Evolutionary conservation across 2,888 invertebrate species (phyloP).

Genomic region (Pediacus dermestoides): DNA sequence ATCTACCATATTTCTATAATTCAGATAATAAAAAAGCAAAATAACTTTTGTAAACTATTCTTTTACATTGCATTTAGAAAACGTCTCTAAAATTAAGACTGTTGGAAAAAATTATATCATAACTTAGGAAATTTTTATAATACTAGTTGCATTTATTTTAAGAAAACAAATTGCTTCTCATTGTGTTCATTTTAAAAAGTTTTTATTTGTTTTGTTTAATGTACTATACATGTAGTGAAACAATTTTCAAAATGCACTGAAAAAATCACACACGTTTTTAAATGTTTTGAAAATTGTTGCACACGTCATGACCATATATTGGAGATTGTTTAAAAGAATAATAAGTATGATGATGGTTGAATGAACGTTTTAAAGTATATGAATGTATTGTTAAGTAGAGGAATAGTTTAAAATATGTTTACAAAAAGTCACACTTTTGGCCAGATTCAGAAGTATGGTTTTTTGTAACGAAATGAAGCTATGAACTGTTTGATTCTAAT

Average conservation of each 20-base stretch:
- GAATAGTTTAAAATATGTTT: conserved; percentile 35
- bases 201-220: conserved; percentile 30
- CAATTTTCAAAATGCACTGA: too few species aligned
- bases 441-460: conserved; percentile 9
- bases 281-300: neutral
- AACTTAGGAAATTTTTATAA: conserved; percentile 36
- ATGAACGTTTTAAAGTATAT: conserved; percentile 29
- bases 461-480: conserved; percentile 1
- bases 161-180: conserved; percentile 12
- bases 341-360: conserved; percentile 18
- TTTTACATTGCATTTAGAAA: conserved; percentile 45
- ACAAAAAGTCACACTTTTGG: conserved; percentile 13
- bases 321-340: conserved; percentile 35
- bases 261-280: neutral
- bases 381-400: conserved; percentile 40
- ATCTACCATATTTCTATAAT: conserved; percentile 40
- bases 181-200: conserved; percentile 34
- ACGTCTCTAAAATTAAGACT: conserved; percentile 43
- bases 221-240: conserved; percentile 24
- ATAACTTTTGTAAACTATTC: conserved; percentile 43
- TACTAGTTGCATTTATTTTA: conserved; percentile 35
- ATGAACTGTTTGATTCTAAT: conserved; percentile 33
- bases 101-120: conserved; percentile 42
- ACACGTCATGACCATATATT: too few species aligned
- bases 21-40: conserved; percentile 35